A percentile compares a stretch with the other conserved stretches of the same genome.
Evolutionary conservation across 37 sponge, comb jelly and placozoan species (phyloP).

Genomic region (Aplysina aerophoba): DNA sequence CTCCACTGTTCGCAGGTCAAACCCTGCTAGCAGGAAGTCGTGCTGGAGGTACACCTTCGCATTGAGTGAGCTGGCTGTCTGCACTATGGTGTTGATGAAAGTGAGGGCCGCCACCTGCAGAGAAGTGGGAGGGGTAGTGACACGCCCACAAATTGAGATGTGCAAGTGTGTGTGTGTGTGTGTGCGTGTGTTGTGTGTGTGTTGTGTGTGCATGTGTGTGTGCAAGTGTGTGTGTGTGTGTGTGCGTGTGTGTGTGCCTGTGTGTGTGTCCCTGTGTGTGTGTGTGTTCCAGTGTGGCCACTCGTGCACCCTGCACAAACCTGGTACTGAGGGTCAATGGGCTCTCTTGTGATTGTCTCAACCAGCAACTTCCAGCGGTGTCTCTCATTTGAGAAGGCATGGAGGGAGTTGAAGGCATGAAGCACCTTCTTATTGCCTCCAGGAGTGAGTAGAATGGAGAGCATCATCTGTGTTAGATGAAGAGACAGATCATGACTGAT

Average conservation of each 20-base stretch:
- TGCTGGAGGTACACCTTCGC: slow-evolving; percentile 81
- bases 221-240: neutral
- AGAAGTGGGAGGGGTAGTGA: neutral
- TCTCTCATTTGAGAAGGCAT: slow-evolving; percentile 53
- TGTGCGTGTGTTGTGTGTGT: neutral
- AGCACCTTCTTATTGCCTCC: slow-evolving; percentile 74
- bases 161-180: neutral
- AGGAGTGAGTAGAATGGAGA: slow-evolving; percentile 65
- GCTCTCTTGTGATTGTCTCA: slow-evolving; percentile 56
- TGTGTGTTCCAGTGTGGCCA: slow-evolving; percentile 1
- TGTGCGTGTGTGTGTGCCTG: neutral
- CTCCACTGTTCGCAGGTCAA: slow-evolving; percentile 61
- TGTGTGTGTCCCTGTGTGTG: slow-evolving; percentile 30
- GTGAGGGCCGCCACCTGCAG: slow-evolving; percentile 65
- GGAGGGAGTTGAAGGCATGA: slow-evolving; percentile 69
- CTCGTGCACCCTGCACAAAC: slow-evolving; percentile 21
- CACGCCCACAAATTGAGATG: neutral
- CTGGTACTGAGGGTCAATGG: slow-evolving; percentile 75
- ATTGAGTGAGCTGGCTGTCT: slow-evolving; percentile 62
- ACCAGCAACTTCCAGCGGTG: slow-evolving; percentile 61
- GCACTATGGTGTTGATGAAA: slow-evolving; percentile 84
- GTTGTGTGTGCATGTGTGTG: neutral
- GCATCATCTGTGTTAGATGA: slow-evolving; percentile 56
- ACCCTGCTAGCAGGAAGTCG: slow-evolving; percentile 85
- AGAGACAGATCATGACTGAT: neutral